Evolutionary conservation across 2,888 invertebrate genomes (phyloP), one percentile per base, ranked within the genome.

Genomic region (Chydorus sphaericus): DNA sequence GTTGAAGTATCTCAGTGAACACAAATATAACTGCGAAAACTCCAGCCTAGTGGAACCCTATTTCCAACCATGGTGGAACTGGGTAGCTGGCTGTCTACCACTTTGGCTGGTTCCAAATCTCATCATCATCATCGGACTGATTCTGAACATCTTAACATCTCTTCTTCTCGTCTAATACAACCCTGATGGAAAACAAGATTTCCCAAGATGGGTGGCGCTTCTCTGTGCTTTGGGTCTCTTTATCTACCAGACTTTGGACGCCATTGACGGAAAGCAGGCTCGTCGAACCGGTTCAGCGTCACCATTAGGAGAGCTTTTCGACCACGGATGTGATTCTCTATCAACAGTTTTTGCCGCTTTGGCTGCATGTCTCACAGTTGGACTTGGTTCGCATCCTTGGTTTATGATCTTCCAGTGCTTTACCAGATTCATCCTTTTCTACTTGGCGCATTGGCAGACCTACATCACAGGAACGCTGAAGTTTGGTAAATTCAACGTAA

Each of bases 361-460:
- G 10, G 93, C 96, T n/a, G 88, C 91, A 1, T 93, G 93, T 68
- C 85, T 91, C 66, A 85, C 94, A 30, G 85, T 96, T 60, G 88
- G 90, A 66, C 74, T 98, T 61, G 98, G 98, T 4, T 78, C 84
- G 64, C 83, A 87, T 69, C 92, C 93, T 18, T 83, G 83, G 58
- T 88, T 92, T 83, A 85, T 97, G 81, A 89, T 97, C 73, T 88
- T 92, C 70, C 80, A 93, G 78, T 90, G 91, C 70, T 88, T 96
- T 70, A 83, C 89, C 71, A 92, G 93, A 29, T 87, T 93, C 75
- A 85, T 90, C 31, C 73, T 97, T 61, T 99, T 97, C 75, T 99
- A 98, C 73, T 90, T 90, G 71, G 97, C 98, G 20, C 98, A 99
- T 72, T 99, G 98, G 98, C 96, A 97, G n/a, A 94, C 97, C 0